Percentiles rank a stretch among this genome's conserved stretches.
phyloP scores from a whole-genome alignment of 2,888 invertebrate species.

The Oithona nana region DNA sequence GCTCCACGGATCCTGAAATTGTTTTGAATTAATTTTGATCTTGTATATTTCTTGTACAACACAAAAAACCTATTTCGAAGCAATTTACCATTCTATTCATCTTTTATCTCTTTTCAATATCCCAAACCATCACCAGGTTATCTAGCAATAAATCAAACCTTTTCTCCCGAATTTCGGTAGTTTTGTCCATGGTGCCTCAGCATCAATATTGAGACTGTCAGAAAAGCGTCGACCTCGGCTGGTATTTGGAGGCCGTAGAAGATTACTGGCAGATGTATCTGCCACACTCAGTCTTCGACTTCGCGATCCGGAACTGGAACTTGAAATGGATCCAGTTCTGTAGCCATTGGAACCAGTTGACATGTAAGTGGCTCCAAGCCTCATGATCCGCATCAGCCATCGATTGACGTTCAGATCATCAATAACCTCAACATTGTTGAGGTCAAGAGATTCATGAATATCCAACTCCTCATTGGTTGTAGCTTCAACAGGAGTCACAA shows the following conservation, averaged over 20 bases:
- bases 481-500: neutral
- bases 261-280: neutral
- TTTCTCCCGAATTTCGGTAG: too few species aligned
- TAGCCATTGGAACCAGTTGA: neutral
- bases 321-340: neutral
- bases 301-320: neutral
- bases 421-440: slow-evolving; percentile 10
- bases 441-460: neutral
- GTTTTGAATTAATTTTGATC: too few species aligned
- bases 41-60: too few species aligned
- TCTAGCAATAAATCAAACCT: too few species aligned
- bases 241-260: neutral
- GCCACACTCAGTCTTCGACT: neutral
- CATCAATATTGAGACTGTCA: neutral
- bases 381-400: slow-evolving; percentile 17
- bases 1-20: slow-evolving; percentile 30
- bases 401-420: slow-evolving; percentile 16
- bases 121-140: too few species aligned
- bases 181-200: too few species aligned
- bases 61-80: too few species aligned
- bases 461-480: neutral
- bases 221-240: slow-evolving; percentile 6
- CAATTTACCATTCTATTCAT: too few species aligned
- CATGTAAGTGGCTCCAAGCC: slow-evolving; percentile 3
- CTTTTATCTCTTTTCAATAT: too few species aligned